phyloP scores from a whole-genome alignment of 2,113 vertebrate species.

The Pterocles gutturalis region DNA sequence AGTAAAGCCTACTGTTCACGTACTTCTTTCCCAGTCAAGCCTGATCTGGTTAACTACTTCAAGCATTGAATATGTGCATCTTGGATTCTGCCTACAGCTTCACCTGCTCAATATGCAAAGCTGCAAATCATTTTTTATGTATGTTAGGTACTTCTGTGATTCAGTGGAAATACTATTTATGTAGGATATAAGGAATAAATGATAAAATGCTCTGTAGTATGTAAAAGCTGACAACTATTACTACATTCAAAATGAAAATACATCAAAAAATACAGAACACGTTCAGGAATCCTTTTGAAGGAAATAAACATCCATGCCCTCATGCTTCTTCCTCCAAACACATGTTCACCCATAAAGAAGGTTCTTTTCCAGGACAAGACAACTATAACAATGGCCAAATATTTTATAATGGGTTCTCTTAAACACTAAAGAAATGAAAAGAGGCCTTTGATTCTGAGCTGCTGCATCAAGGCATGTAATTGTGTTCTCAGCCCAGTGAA shows the following conservation, averaged over 20 bases:
- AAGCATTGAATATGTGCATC: not conserved
- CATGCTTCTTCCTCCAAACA: not conserved
- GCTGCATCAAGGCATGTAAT: not conserved
- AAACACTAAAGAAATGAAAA: not conserved
- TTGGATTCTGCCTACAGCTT: not conserved
- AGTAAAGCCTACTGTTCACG: accelerated
- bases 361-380: not conserved
- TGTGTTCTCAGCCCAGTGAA: not conserved
- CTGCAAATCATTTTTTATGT: not conserved
- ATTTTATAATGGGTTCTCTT: not conserved
- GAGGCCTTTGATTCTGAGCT: not conserved
- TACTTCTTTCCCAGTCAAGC: not conserved
- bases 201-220: not conserved
- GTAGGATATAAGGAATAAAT: not conserved
- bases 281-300: not conserved
- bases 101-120: not conserved
- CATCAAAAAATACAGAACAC: not conserved
- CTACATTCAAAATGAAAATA: not conserved
- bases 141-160: not conserved
- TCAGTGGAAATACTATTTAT: not conserved
- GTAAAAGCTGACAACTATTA: not conserved
- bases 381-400: not conserved
- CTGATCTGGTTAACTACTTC: not conserved
- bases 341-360: accelerated
- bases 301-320: not conserved